Conservation (phyloP, 2,113 vertebrate genomes). For the Ammospiza nelsoni region DNA sequence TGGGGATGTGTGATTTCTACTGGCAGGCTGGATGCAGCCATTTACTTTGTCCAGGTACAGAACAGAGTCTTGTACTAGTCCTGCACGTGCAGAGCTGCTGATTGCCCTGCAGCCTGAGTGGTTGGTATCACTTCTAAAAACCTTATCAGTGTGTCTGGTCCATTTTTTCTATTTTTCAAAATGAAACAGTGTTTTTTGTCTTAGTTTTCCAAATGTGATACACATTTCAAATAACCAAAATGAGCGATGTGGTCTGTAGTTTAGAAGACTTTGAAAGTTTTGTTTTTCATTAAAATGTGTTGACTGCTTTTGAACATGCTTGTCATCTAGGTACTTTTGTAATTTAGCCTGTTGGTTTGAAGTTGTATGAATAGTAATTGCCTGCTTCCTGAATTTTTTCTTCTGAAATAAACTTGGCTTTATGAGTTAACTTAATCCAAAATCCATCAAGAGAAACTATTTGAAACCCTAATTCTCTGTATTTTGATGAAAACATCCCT, state of each 20-base stretch:
- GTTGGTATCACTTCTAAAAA: conserved; percentile 26
- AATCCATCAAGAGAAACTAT: neutral
- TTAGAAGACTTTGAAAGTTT: neutral
- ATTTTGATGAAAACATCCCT: neutral
- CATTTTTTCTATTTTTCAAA: neutral
- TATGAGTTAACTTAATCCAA: neutral
- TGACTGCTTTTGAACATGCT: neutral
- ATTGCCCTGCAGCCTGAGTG: conserved; percentile 70
- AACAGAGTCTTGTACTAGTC: conserved; percentile 40
- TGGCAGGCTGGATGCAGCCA: neutral
- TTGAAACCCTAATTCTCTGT: neutral
- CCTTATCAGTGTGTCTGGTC: neutral
- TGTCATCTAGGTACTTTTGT: neutral
- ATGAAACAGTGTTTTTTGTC: neutral
- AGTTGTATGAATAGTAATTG: neutral
- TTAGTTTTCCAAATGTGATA: neutral
- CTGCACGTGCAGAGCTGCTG: conserved; percentile 59
- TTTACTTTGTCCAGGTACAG: conserved; percentile 75
- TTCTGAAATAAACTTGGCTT: neutral
- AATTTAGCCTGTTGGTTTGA: neutral
- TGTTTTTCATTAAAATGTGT: neutral
- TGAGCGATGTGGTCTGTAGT: neutral
- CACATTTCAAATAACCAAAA: neutral
- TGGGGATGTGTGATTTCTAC: neutral
- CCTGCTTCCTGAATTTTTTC: neutral